Conservation (phyloP, 1,140 invertebrate species). For the Procambarus clarkii region DNA sequence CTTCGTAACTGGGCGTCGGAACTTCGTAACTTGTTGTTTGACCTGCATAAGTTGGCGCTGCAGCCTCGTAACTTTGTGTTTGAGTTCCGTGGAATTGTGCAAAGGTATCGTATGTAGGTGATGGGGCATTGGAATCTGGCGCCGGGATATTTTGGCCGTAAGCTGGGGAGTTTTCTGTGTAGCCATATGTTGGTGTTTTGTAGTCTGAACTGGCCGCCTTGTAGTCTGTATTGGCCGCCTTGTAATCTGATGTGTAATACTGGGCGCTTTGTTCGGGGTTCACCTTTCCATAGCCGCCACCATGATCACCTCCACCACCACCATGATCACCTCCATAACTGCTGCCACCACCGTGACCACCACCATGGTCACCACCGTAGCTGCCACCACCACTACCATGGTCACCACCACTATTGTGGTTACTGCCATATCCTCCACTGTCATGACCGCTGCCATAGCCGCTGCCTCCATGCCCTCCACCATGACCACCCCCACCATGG, state of each 20-base stretch:
- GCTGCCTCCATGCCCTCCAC: not conserved
- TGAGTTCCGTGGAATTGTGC: not conserved
- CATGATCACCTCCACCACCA: not conserved
- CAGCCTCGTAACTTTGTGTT: not conserved
- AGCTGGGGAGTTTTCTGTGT: constrained; percentile 10
- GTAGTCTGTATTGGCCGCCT: not conserved
- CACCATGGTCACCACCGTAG: not conserved
- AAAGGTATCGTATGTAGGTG: not conserved
- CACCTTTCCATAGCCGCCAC: constrained; percentile 2
- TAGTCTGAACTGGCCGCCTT: not conserved
- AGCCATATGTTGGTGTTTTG: constrained; percentile 3
- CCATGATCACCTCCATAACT: not conserved
- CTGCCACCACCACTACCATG: not conserved
- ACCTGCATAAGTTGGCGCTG: constrained; percentile 10
- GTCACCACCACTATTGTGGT: not conserved
- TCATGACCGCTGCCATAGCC: constrained; percentile 2
- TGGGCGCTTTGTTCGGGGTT: not conserved
- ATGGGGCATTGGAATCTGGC: not conserved
- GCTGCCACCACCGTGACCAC: constrained; percentile 21
- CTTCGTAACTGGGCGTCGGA: constrained; percentile 46
- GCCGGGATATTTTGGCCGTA: not conserved
- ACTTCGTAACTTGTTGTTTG: constrained; percentile 60
- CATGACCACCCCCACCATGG: not conserved
- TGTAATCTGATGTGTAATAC: constrained; percentile 3
- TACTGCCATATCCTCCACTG: constrained; percentile 37